phyloP scores from a whole-genome alignment of 2,113 vertebrate species.

The Anoplopoma fimbria region DNA sequence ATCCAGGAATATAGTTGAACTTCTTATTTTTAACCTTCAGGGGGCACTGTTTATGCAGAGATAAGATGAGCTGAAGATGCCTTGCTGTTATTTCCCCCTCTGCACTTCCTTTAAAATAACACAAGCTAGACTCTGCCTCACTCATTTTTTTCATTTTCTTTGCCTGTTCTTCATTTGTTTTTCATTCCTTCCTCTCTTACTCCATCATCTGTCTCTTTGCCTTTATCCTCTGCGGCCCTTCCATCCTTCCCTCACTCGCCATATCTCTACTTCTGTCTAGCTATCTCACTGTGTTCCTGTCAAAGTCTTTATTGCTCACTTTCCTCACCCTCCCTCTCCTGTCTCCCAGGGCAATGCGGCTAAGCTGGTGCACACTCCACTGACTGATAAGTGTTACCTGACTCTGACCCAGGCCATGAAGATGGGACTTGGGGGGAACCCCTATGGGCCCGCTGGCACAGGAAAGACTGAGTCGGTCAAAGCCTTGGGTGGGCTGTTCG shows the following conservation, averaged over 20 bases:
- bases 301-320: constrained; percentile 30
- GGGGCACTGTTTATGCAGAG: constrained; percentile 66
- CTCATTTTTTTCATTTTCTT: constrained; percentile 30
- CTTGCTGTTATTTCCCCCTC: background rate
- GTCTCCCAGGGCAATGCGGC: constrained; percentile 91
- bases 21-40: constrained; percentile 56
- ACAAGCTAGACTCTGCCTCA: background rate
- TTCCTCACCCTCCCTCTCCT: constrained; percentile 22
- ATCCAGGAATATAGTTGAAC: background rate
- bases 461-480: constrained; percentile 99
- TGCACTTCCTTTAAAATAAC: constrained; percentile 46
- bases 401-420: constrained; percentile 97
- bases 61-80: constrained; percentile 9
- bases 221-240: constrained; percentile 17
- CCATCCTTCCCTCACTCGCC: background rate
- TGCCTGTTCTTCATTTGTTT: constrained; percentile 26
- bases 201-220: constrained; percentile 25
- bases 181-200: constrained; percentile 8
- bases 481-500: constrained; percentile 94
- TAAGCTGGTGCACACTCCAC: constrained; percentile 95
- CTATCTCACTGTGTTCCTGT: background rate
- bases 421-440: constrained; percentile 97
- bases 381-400: constrained; percentile 98
- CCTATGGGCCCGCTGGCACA: constrained; percentile 97
- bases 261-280: constrained; percentile 14